Percentiles rank a stretch among this genome's conserved stretches.
Conservation (phyloP, 2,113 vertebrate genomes). For the Thamnaconus septentrionalis region DNA sequence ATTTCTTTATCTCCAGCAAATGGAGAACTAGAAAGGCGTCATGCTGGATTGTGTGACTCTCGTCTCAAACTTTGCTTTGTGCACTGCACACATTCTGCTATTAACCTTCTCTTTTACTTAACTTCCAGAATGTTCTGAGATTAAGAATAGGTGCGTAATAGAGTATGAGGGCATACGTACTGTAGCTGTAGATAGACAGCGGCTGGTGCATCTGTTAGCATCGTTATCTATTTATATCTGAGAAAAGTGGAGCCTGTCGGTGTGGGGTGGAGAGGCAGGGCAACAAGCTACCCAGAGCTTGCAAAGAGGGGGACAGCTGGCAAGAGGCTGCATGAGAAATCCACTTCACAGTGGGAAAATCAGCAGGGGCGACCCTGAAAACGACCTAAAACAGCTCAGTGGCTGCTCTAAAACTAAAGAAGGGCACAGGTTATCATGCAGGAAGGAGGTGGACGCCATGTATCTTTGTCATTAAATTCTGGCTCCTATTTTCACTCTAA, state of each 20-base stretch:
- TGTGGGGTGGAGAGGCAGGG: conserved; percentile 58
- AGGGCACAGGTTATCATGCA: too few species aligned
- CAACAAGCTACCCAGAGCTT: conserved; percentile 46
- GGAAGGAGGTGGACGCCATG: too few species aligned
- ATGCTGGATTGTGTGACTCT: conserved; percentile 8
- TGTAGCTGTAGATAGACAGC: conserved; percentile 57
- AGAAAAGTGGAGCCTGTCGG: conserved; percentile 73
- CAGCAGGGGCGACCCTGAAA: conserved; percentile 1
- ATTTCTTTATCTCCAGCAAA: conserved; percentile 16
- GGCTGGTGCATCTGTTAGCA: conserved; percentile 76
- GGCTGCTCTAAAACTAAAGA: not conserved
- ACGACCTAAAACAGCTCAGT: conserved; percentile 23
- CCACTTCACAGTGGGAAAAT: conserved; percentile 4
- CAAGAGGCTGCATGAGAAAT: conserved; percentile 33
- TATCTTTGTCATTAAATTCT: too few species aligned
- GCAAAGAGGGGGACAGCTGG: conserved; percentile 59
- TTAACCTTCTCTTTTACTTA: conserved; percentile 16
- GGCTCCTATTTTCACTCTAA: too few species aligned
- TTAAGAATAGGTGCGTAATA: conserved; percentile 27
- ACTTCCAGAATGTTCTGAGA: conserved; percentile 48
- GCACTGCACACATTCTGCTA: not conserved
- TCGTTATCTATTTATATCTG: conserved; percentile 79
- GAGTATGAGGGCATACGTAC: conserved; percentile 4
- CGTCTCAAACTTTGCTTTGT: conserved; percentile 12
- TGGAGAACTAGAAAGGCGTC: not conserved